Base-by-base conservation (phyloP, 2,888 invertebrate species). In the Microchrysa polita region DNA sequence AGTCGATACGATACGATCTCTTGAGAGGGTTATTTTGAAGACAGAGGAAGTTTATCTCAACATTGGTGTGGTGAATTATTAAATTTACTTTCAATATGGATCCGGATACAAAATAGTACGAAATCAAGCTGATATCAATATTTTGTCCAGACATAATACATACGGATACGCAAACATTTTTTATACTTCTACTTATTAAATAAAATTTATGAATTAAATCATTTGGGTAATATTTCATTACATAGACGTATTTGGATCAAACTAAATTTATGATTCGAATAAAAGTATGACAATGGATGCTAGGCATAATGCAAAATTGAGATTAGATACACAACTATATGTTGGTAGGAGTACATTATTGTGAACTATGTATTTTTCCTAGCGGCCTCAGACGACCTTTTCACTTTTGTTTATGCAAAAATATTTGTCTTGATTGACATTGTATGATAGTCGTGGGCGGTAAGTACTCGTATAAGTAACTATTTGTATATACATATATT, bases 371-470 rank as follows among this genome's bases (percentile, higher is more conserved):
- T 18, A 18, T 55, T 18, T 55, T 55, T 18, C 20, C 55, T 20
- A 18, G 18, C 14, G 22, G 55, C 55, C 18, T 22, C 10, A 7
- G 18, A 18, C 20, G 55, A 55, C 55, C 55, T 55, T 55, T 55
- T 22, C 20, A 16, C 20, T 55, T 55, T 16, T 55, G 20, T 55
- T 55, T 20, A 55, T 55, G 55, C 55, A 55, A 61, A 61, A 61
- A 5, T 40, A 61, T 42, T 61, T 42, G 34, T 23, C 16, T 16
- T 61, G 61, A 61, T 61, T 61, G 61, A 61, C 61, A 42, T 22
- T 42, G 18, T n/a, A 20, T 61, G 5, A 40, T 16, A 16, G 10
- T n/a, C 5, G 65, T 65, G 65, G 65, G 65, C 34, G 65, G 65
- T 48, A 65, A 48, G 34, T 18, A 22, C 12, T 7, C 22, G 1